A percentile compares a stretch with the other conserved stretches of the same genome.
Conservation (phyloP, 2,888 invertebrate species). For the Acanthosepion lycidas region DNA sequence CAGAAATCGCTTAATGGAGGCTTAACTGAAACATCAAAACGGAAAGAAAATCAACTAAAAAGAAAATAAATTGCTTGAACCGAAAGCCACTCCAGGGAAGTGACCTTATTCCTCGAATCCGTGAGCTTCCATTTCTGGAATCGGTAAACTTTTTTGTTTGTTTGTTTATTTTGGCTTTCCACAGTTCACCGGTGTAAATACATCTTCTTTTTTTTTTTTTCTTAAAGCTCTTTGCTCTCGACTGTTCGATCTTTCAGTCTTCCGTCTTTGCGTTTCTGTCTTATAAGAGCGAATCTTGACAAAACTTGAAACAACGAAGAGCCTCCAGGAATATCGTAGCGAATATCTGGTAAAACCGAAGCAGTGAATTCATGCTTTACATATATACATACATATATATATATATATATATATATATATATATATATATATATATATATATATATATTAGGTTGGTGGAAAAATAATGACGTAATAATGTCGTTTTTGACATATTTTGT, state of each 20-base stretch:
- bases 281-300: too few species aligned
- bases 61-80: background rate
- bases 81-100: constrained; percentile 22
- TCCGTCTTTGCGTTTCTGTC: background rate
- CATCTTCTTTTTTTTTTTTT: background rate
- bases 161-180: background rate
- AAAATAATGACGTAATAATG: too few species aligned
- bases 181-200: background rate
- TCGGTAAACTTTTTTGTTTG: background rate
- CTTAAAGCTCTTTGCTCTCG: background rate
- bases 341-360: too few species aligned
- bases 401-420: too few species aligned
- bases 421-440: too few species aligned
- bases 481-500: too few species aligned
- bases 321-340: too few species aligned
- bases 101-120: background rate
- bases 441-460: too few species aligned
- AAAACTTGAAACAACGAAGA: too few species aligned
- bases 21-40: background rate
- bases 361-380: too few species aligned
- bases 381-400: too few species aligned
- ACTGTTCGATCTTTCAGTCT: background rate
- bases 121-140: background rate
- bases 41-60: background rate
- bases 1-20: constrained; percentile 9